phyloP scores from a whole-genome alignment of 2,888 invertebrate genomes.

The Lacanobia oleracea region DNA sequence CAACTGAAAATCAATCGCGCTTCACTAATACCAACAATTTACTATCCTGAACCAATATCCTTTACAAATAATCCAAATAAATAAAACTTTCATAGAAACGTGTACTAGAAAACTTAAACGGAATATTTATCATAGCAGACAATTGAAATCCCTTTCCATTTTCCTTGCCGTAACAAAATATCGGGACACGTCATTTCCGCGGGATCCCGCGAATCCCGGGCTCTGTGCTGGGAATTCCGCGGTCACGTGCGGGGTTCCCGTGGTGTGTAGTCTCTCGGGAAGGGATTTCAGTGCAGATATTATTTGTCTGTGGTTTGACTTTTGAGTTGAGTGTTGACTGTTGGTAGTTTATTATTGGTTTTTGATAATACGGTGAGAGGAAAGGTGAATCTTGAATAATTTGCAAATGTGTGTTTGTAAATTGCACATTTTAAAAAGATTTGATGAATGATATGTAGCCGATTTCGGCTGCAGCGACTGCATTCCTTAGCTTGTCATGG shows the following conservation, averaged over 20 bases:
- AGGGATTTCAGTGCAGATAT: conserved; percentile 46
- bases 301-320: conserved; percentile 51
- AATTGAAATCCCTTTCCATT: conserved; percentile 64
- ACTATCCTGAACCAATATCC: conserved; percentile 33
- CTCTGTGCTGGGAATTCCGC: conserved; percentile 46
- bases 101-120: conserved; percentile 44
- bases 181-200: conserved; percentile 66
- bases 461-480: too few relatives aligned
- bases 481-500: too few relatives aligned
- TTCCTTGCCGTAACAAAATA: conserved; percentile 64
- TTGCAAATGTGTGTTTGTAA: too few relatives aligned
- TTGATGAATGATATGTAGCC: too few relatives aligned
- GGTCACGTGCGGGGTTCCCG: conserved; percentile 63
- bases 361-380: too few relatives aligned
- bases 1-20: neutral
- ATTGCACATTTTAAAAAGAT: too few relatives aligned
- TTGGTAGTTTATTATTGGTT: conserved; percentile 2
- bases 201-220: conserved; percentile 56
- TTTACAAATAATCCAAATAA: conserved; percentile 36
- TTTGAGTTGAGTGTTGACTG: conserved; percentile 18
- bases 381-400: too few relatives aligned
- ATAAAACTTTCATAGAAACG: conserved; percentile 17
- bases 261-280: conserved; percentile 32
- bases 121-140: conserved; percentile 57
- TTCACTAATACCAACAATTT: conserved; percentile 26